Evolutionary conservation across 2,888 invertebrate genomes (phyloP).

Genomic region (Hyalella azteca): DNA sequence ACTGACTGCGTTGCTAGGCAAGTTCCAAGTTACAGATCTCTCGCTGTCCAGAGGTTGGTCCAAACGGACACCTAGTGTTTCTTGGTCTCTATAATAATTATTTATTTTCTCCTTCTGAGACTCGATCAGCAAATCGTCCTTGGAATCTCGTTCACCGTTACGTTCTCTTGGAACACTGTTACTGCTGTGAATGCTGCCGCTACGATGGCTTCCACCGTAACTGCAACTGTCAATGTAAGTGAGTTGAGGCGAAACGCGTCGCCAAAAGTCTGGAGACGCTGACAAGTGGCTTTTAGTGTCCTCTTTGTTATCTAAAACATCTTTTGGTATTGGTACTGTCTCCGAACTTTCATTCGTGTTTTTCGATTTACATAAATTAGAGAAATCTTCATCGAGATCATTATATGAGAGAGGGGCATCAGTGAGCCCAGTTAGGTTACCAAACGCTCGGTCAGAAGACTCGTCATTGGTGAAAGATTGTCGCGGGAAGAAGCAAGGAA

Average conservation of each 20-base stretch:
- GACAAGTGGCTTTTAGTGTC: slow-evolving; percentile 28
- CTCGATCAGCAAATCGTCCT: not conserved
- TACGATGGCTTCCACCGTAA: slow-evolving; percentile 25
- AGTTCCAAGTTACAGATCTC: slow-evolving; percentile 46
- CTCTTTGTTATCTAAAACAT: not conserved
- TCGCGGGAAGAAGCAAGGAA: not conserved
- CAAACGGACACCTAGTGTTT: not conserved
- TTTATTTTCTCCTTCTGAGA: not conserved
- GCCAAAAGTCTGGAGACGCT: slow-evolving; percentile 60
- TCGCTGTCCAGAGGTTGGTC: not conserved
- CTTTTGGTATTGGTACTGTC: too few relatives aligned
- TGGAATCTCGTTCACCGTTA: slow-evolving; percentile 1
- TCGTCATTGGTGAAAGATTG: slow-evolving; percentile 13
- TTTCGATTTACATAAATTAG: too few relatives aligned
- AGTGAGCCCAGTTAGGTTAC: too few relatives aligned
- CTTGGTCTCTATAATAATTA: not conserved
- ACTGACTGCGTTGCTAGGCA: not conserved
- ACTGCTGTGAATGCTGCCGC: slow-evolving; percentile 18
- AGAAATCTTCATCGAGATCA: not conserved
- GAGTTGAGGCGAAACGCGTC: slow-evolving; percentile 61
- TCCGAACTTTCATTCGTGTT: too few relatives aligned
- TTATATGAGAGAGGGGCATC: not conserved
- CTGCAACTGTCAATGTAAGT: slow-evolving; percentile 61
- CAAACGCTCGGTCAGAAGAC: not conserved
- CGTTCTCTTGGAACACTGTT: slow-evolving; percentile 20